Evolutionary conservation across 2,888 invertebrate species (phyloP).

Genomic region (Agrochola lychnidis): DNA sequence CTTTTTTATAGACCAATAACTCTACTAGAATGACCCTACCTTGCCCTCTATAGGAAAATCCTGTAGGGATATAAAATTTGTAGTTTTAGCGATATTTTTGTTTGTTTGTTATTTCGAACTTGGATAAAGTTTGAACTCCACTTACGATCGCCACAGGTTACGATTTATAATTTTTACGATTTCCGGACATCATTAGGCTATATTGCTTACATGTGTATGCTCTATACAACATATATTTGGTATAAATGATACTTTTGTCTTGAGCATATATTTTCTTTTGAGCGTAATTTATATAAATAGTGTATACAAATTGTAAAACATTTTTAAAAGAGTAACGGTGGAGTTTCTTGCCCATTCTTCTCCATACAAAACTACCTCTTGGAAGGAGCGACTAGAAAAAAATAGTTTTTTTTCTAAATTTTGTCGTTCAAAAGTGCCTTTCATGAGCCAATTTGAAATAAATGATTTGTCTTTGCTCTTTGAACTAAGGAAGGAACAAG

Average conservation of each 20-base stretch:
- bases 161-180: background rate
- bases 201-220: too few species aligned
- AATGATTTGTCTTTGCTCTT: too few species aligned
- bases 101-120: background rate
- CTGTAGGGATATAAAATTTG: background rate
- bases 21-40: background rate
- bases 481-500: background rate
- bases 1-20: background rate
- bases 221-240: background rate
- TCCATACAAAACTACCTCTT: too few species aligned
- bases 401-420: too few species aligned
- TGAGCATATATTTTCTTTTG: background rate
- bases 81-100: background rate
- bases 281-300: too few species aligned
- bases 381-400: too few species aligned
- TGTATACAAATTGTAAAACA: too few species aligned
- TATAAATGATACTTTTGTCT: background rate
- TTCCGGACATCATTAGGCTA: background rate
- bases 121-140: conserved; percentile 6
- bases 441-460: too few species aligned
- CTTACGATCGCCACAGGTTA: background rate
- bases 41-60: background rate
- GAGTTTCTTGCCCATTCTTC: too few species aligned
- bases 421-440: too few species aligned
- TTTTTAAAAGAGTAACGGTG: too few species aligned